Evolutionary conservation across 2,113 vertebrate genomes (phyloP).

Genomic region (Balaeniceps rex): DNA sequence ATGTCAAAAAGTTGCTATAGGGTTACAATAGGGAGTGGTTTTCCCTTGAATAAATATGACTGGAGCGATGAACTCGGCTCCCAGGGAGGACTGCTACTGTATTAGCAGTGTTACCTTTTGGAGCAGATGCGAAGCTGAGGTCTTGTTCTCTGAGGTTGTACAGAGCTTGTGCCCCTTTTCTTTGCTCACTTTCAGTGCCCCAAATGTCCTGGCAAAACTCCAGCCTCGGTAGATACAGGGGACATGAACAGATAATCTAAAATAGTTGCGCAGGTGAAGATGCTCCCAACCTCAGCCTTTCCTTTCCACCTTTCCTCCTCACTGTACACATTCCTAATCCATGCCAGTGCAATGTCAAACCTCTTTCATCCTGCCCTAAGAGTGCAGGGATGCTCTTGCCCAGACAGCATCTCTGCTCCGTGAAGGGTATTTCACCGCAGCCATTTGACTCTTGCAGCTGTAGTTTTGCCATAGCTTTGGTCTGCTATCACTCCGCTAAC

Average conservation of each 20-base stretch:
- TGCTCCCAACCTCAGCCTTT: not conserved
- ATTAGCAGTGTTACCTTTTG: not conserved
- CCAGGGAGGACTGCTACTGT: not conserved
- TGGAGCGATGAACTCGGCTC: not conserved
- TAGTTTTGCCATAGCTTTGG: not conserved
- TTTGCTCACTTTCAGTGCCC: not conserved
- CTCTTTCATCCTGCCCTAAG: not conserved
- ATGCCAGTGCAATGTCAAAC: not conserved
- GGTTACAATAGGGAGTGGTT: not conserved
- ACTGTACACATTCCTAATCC: rapidly evolving
- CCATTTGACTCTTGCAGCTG: not conserved
- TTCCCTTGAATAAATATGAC: not conserved
- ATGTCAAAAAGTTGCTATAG: not conserved
- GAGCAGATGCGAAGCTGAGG: not conserved
- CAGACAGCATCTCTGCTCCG: not conserved
- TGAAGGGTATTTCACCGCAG: not conserved
- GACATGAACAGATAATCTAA: not conserved
- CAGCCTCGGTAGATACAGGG: not conserved
- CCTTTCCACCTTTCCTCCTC: not conserved
- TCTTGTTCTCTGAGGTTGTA: not conserved
- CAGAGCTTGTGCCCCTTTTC: not conserved
- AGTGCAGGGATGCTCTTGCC: not conserved
- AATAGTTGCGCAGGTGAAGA: not conserved
- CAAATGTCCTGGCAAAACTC: not conserved
- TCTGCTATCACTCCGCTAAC: not conserved